Base-by-base conservation (phyloP, 1,140 invertebrate species). In the Heterodera carotae region DNA sequence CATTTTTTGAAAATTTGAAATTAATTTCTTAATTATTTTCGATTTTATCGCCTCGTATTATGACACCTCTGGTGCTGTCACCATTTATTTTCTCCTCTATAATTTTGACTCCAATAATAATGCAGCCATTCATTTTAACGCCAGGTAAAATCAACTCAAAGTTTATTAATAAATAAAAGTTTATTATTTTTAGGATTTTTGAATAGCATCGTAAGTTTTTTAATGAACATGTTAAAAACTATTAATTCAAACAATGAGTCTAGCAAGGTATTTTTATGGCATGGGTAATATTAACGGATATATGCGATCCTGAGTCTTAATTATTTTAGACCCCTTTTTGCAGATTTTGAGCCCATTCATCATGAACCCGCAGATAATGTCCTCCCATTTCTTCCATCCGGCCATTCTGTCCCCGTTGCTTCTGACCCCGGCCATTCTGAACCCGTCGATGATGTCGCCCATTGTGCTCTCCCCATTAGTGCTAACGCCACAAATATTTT, bases 61-160 rank as follows among this genome's bases (percentile, higher is more conserved):
- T 83, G 43, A 70, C 76, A 2, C 83, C 86, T 6, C 33, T 84
- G 34, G 73, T 83, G 25, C n/a, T 84, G 48, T 84, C 82, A 15
- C 83, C 83, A 6, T 84, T 83, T 34, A 71, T 84, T n/a, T 75
- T 84, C 53, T 76, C 82, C 12, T 73, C 82, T 4, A 60, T 85
- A 6, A 82, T 84, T 56, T 48, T 81, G 48, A 71, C 80, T 2
- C 80, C 80, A 27, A 53, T 62, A 8, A 59, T 68, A 3, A 56
- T 75, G 34, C 31, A 71, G 36, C 56, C 78, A 29, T 71, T 80
- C 56, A 80, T 83, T 69, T 53, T 83, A 15, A 83, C 82, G 25
- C 81, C 81, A 59, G 64, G 68, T 62, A 0, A 76, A 27, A 60
- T 82, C 15, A n/a, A 62, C n/a, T n/a, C n/a, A 43, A 43, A 8